phyloP scores from a whole-genome alignment of 2,888 invertebrate genomes.

The Cataglyphis albicans region DNA sequence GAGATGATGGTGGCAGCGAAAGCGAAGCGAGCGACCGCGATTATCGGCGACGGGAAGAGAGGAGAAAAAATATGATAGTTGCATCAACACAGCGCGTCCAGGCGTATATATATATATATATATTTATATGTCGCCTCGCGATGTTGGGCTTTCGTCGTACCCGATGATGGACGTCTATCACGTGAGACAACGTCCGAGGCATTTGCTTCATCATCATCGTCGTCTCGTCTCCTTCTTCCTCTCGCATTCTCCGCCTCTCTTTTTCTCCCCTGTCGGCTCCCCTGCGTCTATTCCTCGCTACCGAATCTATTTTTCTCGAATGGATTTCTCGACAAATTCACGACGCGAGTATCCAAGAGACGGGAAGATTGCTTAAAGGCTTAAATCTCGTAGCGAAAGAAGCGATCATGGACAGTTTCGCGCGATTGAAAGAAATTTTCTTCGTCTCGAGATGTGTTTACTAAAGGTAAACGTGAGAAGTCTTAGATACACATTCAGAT shows the following conservation, averaged over 20 bases:
- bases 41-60: conserved; percentile 66
- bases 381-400: neutral
- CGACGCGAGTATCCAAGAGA: neutral
- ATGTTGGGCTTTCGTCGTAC: conserved; percentile 71
- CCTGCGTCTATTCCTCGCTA: neutral
- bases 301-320: conserved; percentile 6
- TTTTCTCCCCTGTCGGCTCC: neutral
- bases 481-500: conserved; percentile 4
- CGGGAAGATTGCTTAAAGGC: neutral
- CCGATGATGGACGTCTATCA: conserved; percentile 77
- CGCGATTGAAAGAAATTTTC: neutral
- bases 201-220: conserved; percentile 44
- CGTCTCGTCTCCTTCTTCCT: neutral
- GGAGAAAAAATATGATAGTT: conserved; percentile 63
- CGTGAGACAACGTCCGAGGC: conserved; percentile 74
- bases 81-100: conserved; percentile 67
- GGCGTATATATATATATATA: conserved; percentile 49
- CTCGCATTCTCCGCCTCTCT: neutral
- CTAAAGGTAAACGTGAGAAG: conserved; percentile 11
- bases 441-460: neutral
- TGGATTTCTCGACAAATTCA: neutral
- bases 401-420: neutral
- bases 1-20: conserved; percentile 52
- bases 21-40: conserved; percentile 68
- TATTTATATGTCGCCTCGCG: conserved; percentile 70